Evolutionary conservation across 2,113 vertebrate species (phyloP), one percentile per base, ranked within the genome.

Genomic region (Anguilla rostrata): DNA sequence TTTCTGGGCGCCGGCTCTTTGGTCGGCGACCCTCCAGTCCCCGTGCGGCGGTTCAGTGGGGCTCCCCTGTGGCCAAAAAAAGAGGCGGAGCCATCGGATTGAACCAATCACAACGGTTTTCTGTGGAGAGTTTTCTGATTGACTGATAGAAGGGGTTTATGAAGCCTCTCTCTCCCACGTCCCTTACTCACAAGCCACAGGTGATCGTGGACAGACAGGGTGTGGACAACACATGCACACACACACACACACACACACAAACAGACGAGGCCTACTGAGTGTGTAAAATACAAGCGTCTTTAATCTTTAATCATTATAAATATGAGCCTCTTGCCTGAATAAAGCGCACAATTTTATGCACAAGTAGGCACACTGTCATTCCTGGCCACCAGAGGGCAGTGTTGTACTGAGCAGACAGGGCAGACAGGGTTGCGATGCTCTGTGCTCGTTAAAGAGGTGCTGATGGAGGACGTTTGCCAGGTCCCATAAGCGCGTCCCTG

Each of bases 381-480:
- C 29, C 22, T 56, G 12, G 49, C 43, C 86, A 83, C 66, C 66
- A 49, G 66, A 78, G 81, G 86, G 86, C 39, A 22, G 22, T 49
- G 39, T 20, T 29, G 82, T n/a, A 18, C 82, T 83, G 29, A 57
- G 46, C 5, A 56, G 8, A 34, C 49, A 80, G 29, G 26, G 34
- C 3, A 9, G 5, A 12, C 15, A 15, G 18, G 56, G 14, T 18
- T 60, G 11, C 56, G 11, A 34, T 56, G 40, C 14, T n/a, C 29
- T 29, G 40, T 34, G n/a, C 34, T 18, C 15, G 7, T 83, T 83
- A 56, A 14, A 43, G 63, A 83, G 80, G 56, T 63, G 56, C 7
- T 22, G 29, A 39, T 29, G 86, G 40, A 18, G n/a, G n/a, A 57
- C 3, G 81, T 29, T 39, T 39, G 78, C 29, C 43, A 57, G 75